Conservation (phyloP, 2,888 invertebrate genomes). For the Ellobium chinense region DNA sequence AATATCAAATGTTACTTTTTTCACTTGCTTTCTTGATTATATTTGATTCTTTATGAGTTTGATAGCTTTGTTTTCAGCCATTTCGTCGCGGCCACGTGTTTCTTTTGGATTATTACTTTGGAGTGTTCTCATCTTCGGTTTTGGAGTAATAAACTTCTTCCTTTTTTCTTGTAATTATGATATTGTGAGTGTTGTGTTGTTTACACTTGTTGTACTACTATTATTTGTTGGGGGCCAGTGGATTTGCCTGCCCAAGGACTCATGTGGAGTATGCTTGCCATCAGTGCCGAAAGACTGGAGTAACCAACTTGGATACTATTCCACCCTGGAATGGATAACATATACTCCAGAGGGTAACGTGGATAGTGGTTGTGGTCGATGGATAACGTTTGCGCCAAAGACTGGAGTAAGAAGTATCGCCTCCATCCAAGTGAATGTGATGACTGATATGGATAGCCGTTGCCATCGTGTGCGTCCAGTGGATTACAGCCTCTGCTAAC, state of each 20-base stretch:
- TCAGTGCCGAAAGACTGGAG: too few relatives aligned
- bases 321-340: background rate
- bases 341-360: background rate
- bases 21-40: background rate
- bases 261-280: too few relatives aligned
- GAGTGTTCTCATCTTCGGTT: background rate
- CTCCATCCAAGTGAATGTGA: too few relatives aligned
- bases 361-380: background rate
- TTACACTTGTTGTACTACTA: too few relatives aligned
- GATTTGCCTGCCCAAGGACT: too few relatives aligned
- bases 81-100: background rate
- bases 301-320: background rate
- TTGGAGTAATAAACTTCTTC: constrained; percentile 6
- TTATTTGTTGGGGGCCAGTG: too few relatives aligned
- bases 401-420: too few relatives aligned
- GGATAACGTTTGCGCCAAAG: background rate
- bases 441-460: too few relatives aligned
- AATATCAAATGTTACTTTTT: background rate
- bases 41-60: background rate
- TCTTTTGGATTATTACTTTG: constrained; percentile 17
- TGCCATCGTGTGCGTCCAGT: too few relatives aligned
- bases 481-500: too few relatives aligned
- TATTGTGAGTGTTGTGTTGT: background rate
- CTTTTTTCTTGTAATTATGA: background rate
- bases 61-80: background rate